phyloP scores from a whole-genome alignment of 2,797 vertebrate species.

The Alca torda region DNA sequence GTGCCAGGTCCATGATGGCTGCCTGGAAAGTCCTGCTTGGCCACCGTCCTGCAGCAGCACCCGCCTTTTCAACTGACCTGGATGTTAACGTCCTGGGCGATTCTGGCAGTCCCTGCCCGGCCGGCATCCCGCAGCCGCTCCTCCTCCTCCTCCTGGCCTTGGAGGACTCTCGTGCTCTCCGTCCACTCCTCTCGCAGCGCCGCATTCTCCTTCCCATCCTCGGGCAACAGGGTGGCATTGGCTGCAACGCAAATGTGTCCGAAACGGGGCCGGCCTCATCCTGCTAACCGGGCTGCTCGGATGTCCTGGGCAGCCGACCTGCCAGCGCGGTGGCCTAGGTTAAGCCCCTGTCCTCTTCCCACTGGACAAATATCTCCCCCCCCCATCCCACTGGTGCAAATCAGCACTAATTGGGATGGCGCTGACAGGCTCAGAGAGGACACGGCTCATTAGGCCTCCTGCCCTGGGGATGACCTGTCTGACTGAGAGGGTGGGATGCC shows the following conservation, averaged over 20 bases:
- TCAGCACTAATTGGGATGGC: neutral
- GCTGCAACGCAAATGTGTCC: neutral
- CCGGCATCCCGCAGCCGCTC: conserved; percentile 72
- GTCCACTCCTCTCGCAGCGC: neutral
- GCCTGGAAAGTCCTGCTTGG: neutral
- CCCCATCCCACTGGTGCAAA: neutral
- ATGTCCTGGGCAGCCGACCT: neutral
- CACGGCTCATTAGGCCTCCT: neutral
- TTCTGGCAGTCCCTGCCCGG: conserved; percentile 66
- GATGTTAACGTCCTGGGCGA: conserved; percentile 21
- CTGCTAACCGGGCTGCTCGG: neutral
- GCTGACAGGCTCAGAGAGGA: neutral
- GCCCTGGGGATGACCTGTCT: neutral
- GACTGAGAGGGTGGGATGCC: neutral
- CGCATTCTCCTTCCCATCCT: conserved; percentile 2
- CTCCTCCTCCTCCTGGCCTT: conserved; percentile 62
- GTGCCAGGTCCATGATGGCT: neutral
- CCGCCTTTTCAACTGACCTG: conserved; percentile 22
- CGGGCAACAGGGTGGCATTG: neutral
- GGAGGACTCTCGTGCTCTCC: conserved; percentile 4
- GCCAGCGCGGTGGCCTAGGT: rapidly evolving
- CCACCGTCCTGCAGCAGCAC: neutral
- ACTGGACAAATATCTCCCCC: neutral
- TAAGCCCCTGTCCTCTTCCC: neutral
- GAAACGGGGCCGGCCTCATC: rapidly evolving